phyloP scores from a whole-genome alignment of 2,113 vertebrate species.

The Trachemys scripta region DNA sequence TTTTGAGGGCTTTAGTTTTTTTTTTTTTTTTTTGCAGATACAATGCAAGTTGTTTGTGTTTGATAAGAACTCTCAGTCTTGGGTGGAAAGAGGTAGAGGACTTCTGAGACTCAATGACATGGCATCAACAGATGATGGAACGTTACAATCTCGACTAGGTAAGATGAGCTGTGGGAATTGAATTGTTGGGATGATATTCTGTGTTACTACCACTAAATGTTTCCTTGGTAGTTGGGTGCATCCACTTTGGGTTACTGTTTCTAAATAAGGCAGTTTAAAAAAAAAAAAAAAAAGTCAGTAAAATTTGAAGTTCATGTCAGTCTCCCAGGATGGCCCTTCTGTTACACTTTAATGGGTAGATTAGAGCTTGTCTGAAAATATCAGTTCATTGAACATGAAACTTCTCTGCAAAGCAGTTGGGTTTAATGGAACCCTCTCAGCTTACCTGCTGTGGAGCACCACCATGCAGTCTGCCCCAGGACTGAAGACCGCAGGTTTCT shows the following conservation, averaged over 20 bases:
- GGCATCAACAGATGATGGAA: constrained; percentile 95
- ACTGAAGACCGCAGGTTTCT: neutral
- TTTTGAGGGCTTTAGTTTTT: neutral
- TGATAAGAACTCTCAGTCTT: constrained; percentile 96
- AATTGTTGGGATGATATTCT: neutral
- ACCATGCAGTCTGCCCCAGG: neutral
- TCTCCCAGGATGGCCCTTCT: neutral
- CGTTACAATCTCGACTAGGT: constrained; percentile 96
- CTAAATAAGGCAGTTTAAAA: neutral
- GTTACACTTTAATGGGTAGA: neutral
- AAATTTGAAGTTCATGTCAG: neutral
- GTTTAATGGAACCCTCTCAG: neutral
- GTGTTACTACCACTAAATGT: neutral
- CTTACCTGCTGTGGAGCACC: neutral
- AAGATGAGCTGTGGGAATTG: constrained; percentile 40
- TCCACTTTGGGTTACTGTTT: neutral
- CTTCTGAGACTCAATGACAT: constrained; percentile 97
- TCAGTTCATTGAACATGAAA: neutral
- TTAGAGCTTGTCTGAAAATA: neutral
- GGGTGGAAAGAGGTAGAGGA: constrained; percentile 97
- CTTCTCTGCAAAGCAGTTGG: neutral
- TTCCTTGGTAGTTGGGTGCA: neutral
- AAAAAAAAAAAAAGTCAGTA: neutral
- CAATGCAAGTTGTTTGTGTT: constrained; percentile 99
- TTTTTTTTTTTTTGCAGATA: constrained; percentile 83